Evolutionary conservation across 2,797 vertebrate species (phyloP).

Genomic region (Rhinella marina): DNA sequence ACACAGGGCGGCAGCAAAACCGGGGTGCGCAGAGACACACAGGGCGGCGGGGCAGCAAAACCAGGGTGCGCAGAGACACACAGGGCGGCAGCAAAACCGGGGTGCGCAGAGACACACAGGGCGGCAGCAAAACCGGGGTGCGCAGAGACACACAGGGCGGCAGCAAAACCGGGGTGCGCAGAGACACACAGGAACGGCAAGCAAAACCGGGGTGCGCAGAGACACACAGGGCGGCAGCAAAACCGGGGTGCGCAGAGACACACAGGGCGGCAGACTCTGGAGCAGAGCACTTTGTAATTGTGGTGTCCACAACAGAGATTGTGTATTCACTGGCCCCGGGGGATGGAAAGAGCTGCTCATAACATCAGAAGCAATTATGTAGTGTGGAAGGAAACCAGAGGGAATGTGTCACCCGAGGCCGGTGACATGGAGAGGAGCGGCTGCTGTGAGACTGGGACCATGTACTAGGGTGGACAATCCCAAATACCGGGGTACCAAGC

Average conservation of each 20-base stretch:
- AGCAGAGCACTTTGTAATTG: not conserved
- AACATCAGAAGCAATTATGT: slow-evolving; percentile 17
- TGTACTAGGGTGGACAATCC: not conserved
- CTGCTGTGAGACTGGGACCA: not conserved
- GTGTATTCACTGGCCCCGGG: not conserved
- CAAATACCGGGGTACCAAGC: too few species aligned
- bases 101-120: too few species aligned
- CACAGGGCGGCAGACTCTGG: not conserved
- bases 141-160: too few species aligned
- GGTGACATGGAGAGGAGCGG: not conserved
- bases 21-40: too few species aligned
- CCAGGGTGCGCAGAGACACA: too few species aligned
- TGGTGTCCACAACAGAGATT: slow-evolving; percentile 20
- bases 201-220: not conserved
- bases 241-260: not conserved
- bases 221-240: too few species aligned
- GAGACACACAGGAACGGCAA: not conserved
- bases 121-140: too few species aligned
- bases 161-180: not conserved
- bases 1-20: too few species aligned
- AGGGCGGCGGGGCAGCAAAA: too few species aligned
- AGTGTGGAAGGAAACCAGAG: not conserved
- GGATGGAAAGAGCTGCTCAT: slow-evolving; percentile 22
- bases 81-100: too few species aligned
- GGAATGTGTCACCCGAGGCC: slow-evolving; percentile 9